Percentiles rank a stretch among this genome's conserved stretches.
Conservation (phyloP, 2,888 invertebrate species). For the Diloba caeruleocephala region DNA sequence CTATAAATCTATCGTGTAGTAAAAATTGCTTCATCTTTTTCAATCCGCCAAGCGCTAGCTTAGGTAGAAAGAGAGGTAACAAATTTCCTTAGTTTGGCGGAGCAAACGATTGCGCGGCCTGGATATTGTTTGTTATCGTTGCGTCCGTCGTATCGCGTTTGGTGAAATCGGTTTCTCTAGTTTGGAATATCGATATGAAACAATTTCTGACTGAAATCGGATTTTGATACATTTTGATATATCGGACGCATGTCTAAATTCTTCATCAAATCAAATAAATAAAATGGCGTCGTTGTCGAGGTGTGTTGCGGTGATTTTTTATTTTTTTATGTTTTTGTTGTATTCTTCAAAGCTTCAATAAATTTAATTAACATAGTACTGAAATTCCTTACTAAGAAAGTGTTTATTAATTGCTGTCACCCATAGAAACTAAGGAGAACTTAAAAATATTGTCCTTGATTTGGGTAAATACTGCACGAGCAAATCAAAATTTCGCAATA, state of each 20-base stretch:
- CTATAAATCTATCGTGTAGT: too few species aligned
- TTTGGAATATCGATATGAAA: too few species aligned
- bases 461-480: conserved; percentile 14
- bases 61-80: too few species aligned
- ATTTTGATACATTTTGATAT: too few species aligned
- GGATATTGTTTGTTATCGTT: too few species aligned
- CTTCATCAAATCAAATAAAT: conserved; percentile 35
- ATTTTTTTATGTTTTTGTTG: conserved; percentile 11
- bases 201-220: conserved; percentile 26
- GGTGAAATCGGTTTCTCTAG: too few species aligned
- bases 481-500: conserved; percentile 13
- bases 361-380: not conserved
- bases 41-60: too few species aligned
- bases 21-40: too few species aligned
- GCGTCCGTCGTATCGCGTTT: too few species aligned
- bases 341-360: not conserved
- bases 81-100: too few species aligned
- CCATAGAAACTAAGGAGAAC: not conserved
- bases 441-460: conserved; percentile 15
- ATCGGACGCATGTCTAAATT: too few species aligned
- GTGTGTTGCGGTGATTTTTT: conserved; percentile 62
- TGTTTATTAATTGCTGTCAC: not conserved
- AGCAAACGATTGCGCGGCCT: too few species aligned
- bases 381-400: not conserved
- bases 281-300: conserved; percentile 85